Conservation (phyloP, 1,140 invertebrate species). For the Helicorthomorpha holstii region DNA sequence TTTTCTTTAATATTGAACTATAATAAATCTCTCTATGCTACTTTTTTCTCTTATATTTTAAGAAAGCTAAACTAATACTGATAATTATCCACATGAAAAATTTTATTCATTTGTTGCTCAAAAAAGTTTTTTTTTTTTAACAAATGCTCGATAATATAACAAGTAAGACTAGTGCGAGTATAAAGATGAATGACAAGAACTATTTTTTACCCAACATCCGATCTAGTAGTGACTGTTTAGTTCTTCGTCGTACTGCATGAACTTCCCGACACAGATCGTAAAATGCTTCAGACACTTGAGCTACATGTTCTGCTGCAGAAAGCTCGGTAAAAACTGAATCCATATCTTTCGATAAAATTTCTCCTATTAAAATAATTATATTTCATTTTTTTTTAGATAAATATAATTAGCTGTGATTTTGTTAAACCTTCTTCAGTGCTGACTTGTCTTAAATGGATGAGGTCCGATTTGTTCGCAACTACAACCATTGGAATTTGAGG, state of each 20-base stretch:
- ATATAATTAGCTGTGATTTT: no score
- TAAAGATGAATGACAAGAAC: no score
- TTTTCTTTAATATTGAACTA: no score
- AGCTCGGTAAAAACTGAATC: slow-evolving; percentile 76
- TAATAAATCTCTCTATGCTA: no score
- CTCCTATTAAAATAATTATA: slow-evolving; percentile 28
- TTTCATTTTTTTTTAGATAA: slow-evolving; percentile 1
- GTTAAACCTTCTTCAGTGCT: slow-evolving; percentile 61
- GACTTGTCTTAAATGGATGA: slow-evolving; percentile 79
- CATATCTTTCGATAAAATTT: slow-evolving; percentile 68
- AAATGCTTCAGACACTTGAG: slow-evolving; percentile 60
- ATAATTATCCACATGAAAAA: no score
- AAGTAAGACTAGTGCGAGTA: no score
- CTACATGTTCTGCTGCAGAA: slow-evolving; percentile 69
- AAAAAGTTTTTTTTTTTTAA: no score
- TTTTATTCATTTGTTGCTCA: no score
- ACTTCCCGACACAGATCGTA: slow-evolving; percentile 67
- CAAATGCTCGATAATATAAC: no score
- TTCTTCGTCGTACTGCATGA: slow-evolving; percentile 50
- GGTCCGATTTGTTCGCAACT: slow-evolving; percentile 78
- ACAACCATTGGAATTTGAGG: slow-evolving; percentile 42
- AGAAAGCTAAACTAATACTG: no score
- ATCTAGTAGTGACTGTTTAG: slow-evolving; percentile 56
- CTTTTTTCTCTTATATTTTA: no score
- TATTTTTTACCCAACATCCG: slow-evolving; percentile 55